These are phyloP conservation scores for Uropsilus gracilis DNA, from an alignment of 2,113 vertebrate genomes.

Conservation along the genomic window DNA sequence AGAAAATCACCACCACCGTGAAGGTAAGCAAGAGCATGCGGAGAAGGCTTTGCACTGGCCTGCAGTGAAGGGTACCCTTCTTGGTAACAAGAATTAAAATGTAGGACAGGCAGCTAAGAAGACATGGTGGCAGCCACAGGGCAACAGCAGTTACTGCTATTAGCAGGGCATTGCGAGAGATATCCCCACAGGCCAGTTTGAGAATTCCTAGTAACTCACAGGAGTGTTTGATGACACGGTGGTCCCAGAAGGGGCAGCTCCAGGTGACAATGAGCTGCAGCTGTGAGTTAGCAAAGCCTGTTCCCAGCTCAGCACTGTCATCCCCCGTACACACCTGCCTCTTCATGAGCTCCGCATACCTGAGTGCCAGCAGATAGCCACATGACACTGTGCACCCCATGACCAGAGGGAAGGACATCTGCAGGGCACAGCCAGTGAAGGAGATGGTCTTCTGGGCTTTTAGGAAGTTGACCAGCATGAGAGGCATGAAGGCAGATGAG, in stretches of 20 bases:
- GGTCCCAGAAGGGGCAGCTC: constrained; percentile 72
- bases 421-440: constrained; percentile 61
- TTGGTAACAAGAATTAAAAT: constrained; percentile 63
- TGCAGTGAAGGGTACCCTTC: not conserved
- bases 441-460: constrained; percentile 59
- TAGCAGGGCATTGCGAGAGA: constrained; percentile 55
- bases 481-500: constrained; percentile 61
- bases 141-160: constrained; percentile 3
- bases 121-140: not conserved
- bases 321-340: not conserved
- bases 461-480: constrained; percentile 71
- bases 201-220: constrained; percentile 78
- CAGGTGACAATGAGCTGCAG: constrained; percentile 55
- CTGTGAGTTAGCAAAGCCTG: constrained; percentile 57
- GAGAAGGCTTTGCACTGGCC: constrained; percentile 68
- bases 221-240: constrained; percentile 74
- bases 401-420: constrained; percentile 68
- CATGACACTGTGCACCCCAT: constrained; percentile 58
- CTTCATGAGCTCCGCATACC: constrained; percentile 68
- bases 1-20: constrained; percentile 56
- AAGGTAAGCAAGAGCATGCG: constrained; percentile 71
- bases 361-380: constrained; percentile 74
- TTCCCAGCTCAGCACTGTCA: constrained; percentile 52
- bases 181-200: constrained; percentile 71
- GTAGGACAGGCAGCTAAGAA: constrained; percentile 74